Evolutionary conservation across 2,113 vertebrate genomes (phyloP), one percentile per base, ranked within the genome.

Genomic region (Rhea pennata): DNA sequence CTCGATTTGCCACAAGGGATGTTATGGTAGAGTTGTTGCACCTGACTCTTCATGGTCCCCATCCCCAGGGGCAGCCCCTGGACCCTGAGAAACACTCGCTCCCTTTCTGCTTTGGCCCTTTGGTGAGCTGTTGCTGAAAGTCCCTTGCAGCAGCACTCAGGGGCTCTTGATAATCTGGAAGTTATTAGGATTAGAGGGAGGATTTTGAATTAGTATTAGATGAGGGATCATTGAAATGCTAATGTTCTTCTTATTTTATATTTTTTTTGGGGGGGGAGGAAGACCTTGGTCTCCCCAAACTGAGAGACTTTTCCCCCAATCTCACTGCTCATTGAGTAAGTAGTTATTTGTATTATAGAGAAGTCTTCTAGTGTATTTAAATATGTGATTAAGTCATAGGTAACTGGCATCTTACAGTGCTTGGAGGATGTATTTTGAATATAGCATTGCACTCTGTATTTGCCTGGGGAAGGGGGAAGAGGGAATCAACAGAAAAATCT

Each of bases 281-380:
- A 19, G 29, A 33, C 56, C 16, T 58, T 31, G 56, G 56, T 83
- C 70, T 89, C 81, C 50, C 44, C 73, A 89, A 92, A 80, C 92
- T 87, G 75, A 74, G 88, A 94, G 81, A 93, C 87, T 85, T 39
- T 91, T 88, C 64, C n/a, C 77, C 50, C 64, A 51, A 54, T 93
- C 89, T 82, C 76, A 85, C 66, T 71, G 87, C 81, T 93, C 0
- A 1, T 56, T 50, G 89, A 91, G 92, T 84, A 96, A 97, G 87
- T 94, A 93, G 88, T 93, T 94, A 82, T 89, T 94, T 95, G 74
- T 89, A 8, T 92, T 92, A 82, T 76, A 87, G 86, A 93, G 87
- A 66, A 76, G n/a, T 44, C 94, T 93, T 61, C 65, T 71, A 58
- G 44, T 36, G 11, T 5, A 26, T 91, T 91, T 75, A 76, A 84